Percentiles rank a stretch among this genome's conserved stretches.
Evolutionary conservation across 2,113 vertebrate genomes (phyloP).

Genomic region (Epinephelus moara): DNA sequence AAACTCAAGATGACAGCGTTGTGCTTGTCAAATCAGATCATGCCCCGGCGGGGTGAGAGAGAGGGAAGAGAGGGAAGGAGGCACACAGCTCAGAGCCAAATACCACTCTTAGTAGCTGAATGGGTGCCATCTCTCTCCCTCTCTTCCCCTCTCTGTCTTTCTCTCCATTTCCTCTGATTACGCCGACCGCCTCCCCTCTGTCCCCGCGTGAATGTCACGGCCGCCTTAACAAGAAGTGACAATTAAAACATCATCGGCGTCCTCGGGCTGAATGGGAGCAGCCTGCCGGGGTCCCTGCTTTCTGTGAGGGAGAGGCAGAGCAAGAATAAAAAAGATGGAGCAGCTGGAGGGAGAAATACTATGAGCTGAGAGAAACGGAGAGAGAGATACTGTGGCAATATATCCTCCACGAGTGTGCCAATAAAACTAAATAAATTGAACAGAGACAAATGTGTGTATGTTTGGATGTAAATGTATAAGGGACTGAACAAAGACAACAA

Average conservation of each 20-base stretch:
- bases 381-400: constrained; percentile 42
- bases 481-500: background rate
- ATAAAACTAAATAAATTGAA: constrained; percentile 7
- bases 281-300: constrained; percentile 50
- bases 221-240: constrained; percentile 83
- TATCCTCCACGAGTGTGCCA: constrained; percentile 16
- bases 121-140: constrained; percentile 70
- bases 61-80: constrained; percentile 59
- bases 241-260: constrained; percentile 79
- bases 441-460: background rate
- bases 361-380: constrained; percentile 26
- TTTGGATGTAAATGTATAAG: background rate
- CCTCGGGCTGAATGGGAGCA: constrained; percentile 68
- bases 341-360: constrained; percentile 28
- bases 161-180: constrained; percentile 78
- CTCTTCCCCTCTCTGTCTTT: constrained; percentile 32
- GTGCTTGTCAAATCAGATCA: constrained; percentile 86
- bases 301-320: background rate
- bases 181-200: constrained; percentile 57
- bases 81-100: constrained; percentile 78
- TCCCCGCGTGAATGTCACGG: constrained; percentile 74
- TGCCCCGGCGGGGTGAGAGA: constrained; percentile 71
- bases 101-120: constrained; percentile 73
- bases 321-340: constrained; percentile 39
- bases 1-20: constrained; percentile 85